Base-by-base conservation (phyloP, 2,797 vertebrate species). In the Platalea minor region DNA sequence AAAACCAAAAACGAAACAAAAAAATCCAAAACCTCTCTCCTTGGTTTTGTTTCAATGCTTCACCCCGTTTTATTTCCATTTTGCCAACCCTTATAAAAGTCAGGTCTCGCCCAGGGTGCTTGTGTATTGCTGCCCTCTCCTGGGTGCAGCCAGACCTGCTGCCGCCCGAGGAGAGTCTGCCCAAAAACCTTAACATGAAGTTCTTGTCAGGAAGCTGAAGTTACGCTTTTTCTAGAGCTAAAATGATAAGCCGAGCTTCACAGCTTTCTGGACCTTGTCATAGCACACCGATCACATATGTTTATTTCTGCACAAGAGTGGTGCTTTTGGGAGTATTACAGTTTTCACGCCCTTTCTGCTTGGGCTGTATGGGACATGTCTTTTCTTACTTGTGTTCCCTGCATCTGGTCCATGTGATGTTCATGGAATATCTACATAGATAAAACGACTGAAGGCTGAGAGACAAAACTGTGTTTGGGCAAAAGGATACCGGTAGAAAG, bases 81-180 rank as follows among this genome's bases (percentile, higher is more conserved):
- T 15, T 10, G 25, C 77, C 39, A 48, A 16, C 37, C 9, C 16
- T 26, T 3, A 1, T 5, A 33, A 23, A 31, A 77, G n/a, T 15
- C 2, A 0, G 28, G 45, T 29, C 35, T 10, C 13, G 2, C 2
- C 11, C 68, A 20, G 67, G 75, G 78, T 50, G 56, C 80, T 60
- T 83, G 89, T 89, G 89, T 60, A 18, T 50, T 91, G 91, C 96
- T 97, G 97, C 96, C 97, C 96, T 96, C 96, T 97, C 80, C 96
- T 96, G 97, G 96, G 93, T 95, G 35, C 77, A 91, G 93, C 56
- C 91, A 75, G 87, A 46, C 33, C 79, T 89, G 76, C 95, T 95
- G 89, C 85, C 16, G 33, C 70, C 46, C 6, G 2, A 29, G 28
- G 50, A 85, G 11, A 33, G 35, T 8, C 39, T 57, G 43, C 37